Evolutionary conservation across 2,888 invertebrate genomes (phyloP).

Genomic region (Drosophila algonquin): DNA sequence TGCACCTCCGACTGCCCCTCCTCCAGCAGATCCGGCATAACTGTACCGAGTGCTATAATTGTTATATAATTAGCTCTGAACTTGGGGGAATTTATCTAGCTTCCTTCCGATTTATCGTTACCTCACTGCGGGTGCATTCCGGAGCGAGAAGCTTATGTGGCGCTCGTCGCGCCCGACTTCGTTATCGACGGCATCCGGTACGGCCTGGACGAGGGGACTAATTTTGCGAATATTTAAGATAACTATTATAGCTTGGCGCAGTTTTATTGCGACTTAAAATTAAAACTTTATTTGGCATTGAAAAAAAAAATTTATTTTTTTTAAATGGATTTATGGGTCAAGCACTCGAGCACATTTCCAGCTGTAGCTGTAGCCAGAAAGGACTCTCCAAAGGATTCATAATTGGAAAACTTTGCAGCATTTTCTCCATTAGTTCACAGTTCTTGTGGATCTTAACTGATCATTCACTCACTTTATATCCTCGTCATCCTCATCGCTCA

Average conservation of each 20-base stretch:
- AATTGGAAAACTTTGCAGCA: neutral
- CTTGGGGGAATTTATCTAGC: constrained; percentile 25
- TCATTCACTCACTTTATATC: constrained; percentile 62
- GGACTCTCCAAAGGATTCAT: neutral
- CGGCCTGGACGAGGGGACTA: constrained; percentile 63
- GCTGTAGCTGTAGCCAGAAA: neutral
- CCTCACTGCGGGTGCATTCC: constrained; percentile 53
- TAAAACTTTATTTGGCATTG: neutral
- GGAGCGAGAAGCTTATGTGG: constrained; percentile 50
- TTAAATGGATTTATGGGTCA: neutral
- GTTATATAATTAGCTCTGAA: constrained; percentile 14
- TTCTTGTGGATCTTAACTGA: neutral
- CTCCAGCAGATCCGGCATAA: constrained; percentile 42
- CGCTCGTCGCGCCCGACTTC: constrained; percentile 67
- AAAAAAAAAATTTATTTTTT: neutral
- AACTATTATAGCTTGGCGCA: neutral
- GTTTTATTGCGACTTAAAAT: neutral
- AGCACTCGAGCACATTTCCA: too few relatives aligned
- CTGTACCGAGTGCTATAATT: constrained; percentile 43
- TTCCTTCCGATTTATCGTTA: constrained; percentile 44
- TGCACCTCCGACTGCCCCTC: neutral
- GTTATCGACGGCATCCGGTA: constrained; percentile 68
- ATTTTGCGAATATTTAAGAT: constrained; percentile 33
- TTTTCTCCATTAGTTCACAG: neutral
- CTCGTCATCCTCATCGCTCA: constrained; percentile 60